Percentiles rank a stretch among this genome's conserved stretches.
Evolutionary conservation across 2,797 vertebrate species (phyloP).

Genomic region (Taeniopygia guttata): DNA sequence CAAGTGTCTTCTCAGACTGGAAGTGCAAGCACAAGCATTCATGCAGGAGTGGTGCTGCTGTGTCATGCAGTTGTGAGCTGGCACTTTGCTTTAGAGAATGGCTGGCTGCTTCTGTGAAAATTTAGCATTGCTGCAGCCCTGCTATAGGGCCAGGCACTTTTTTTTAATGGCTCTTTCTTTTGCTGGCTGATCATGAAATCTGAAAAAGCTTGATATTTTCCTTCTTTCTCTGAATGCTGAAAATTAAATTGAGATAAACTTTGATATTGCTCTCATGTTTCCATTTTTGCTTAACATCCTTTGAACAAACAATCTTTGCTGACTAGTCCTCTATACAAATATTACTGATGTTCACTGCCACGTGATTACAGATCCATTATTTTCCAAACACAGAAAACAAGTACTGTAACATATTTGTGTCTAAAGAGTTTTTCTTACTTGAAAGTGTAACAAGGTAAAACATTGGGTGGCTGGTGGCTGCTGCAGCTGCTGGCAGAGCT

Average conservation of each 20-base stretch:
- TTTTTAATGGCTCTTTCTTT: neutral
- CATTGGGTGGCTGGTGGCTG: neutral
- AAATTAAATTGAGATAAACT: neutral
- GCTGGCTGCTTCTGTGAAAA: neutral
- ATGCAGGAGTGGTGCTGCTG: neutral
- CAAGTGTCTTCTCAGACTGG: neutral
- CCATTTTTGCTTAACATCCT: neutral
- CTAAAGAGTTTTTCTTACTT: neutral
- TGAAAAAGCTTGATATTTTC: neutral
- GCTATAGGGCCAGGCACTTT: neutral
- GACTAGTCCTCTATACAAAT: neutral
- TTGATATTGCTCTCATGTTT: neutral
- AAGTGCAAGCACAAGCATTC: neutral
- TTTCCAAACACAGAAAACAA: neutral
- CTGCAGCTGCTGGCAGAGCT: slow-evolving; percentile 9
- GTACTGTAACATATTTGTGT: neutral
- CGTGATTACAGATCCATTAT: neutral
- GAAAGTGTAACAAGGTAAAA: neutral
- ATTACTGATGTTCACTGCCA: neutral
- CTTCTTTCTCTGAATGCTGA: neutral
- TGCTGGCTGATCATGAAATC: neutral
- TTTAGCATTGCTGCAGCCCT: neutral
- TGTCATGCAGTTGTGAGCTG: neutral
- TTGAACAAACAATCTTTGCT: neutral
- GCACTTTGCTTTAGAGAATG: neutral